A percentile compares a stretch with the other conserved stretches of the same genome.
Conservation (phyloP, 2,113 vertebrate species). For the Galeopterus variegatus region DNA sequence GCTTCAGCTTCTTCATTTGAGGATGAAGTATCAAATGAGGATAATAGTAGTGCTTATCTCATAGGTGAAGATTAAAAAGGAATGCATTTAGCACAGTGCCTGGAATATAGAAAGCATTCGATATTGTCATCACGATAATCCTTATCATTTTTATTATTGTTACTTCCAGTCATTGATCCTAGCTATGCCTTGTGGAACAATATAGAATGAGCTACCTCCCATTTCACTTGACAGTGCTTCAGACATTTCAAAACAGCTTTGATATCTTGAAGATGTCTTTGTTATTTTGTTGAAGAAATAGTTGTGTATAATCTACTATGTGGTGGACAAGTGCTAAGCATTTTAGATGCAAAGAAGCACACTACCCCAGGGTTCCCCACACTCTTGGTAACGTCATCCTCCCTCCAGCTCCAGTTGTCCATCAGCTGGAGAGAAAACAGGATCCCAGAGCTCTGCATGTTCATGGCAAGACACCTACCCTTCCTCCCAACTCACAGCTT, state of each 20-base stretch:
- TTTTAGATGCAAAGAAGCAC: neutral
- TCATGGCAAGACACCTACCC: neutral
- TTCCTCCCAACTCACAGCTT: neutral
- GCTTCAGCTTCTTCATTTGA: neutral
- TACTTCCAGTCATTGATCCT: neutral
- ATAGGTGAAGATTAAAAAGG: slow-evolving; percentile 5
- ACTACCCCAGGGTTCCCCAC: neutral
- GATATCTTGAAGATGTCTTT: neutral
- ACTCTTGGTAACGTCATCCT: neutral
- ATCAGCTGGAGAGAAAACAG: neutral
- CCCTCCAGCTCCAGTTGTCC: neutral
- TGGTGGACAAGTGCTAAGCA: neutral
- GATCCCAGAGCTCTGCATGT: neutral
- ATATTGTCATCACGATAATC: neutral
- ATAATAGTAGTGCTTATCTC: neutral
- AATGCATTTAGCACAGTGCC: neutral
- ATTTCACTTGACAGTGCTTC: slow-evolving; percentile 10
- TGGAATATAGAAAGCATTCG: neutral
- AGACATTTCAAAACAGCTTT: slow-evolving; percentile 38
- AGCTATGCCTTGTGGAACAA: neutral
- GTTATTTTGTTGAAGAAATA: slow-evolving; percentile 17
- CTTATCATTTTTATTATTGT: neutral
- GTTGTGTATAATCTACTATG: neutral
- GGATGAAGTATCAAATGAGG: neutral
- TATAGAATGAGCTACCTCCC: neutral